phyloP scores from a whole-genome alignment of 2,113 vertebrate genomes.

The Tiliqua scincoides region DNA sequence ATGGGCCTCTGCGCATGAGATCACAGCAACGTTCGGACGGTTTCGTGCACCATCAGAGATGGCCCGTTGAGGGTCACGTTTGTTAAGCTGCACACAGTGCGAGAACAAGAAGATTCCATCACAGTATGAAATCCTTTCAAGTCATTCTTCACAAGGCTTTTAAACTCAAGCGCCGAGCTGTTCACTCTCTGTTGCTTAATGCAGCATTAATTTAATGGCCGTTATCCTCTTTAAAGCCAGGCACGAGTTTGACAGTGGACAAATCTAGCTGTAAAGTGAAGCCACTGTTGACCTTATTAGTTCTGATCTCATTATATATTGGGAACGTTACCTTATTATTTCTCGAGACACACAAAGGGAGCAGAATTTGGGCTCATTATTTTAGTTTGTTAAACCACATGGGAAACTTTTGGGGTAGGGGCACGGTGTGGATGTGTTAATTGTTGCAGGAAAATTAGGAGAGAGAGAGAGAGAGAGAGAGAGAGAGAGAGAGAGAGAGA shows the following conservation, averaged over 20 bases:
- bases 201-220: conserved; percentile 28
- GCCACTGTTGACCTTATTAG: conserved; percentile 36
- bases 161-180: neutral
- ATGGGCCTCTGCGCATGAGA: neutral
- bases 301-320: conserved; percentile 30
- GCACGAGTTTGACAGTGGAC: neutral
- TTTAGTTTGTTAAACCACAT: conserved; percentile 15
- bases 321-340: conserved; percentile 36
- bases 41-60: neutral
- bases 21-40: neutral
- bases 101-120: neutral
- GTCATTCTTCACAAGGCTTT: neutral
- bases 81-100: neutral
- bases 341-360: neutral
- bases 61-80: neutral
- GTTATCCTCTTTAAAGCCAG: neutral
- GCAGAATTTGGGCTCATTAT: conserved; percentile 12
- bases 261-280: neutral
- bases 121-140: neutral
- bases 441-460: conserved; percentile 9
- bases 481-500: too few relatives aligned
- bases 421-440: neutral
- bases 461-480: too few relatives aligned
- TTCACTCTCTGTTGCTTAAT: neutral
- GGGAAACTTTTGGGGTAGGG: neutral